Conservation (phyloP, 2,113 vertebrate genomes). For the Lepus americanus region DNA sequence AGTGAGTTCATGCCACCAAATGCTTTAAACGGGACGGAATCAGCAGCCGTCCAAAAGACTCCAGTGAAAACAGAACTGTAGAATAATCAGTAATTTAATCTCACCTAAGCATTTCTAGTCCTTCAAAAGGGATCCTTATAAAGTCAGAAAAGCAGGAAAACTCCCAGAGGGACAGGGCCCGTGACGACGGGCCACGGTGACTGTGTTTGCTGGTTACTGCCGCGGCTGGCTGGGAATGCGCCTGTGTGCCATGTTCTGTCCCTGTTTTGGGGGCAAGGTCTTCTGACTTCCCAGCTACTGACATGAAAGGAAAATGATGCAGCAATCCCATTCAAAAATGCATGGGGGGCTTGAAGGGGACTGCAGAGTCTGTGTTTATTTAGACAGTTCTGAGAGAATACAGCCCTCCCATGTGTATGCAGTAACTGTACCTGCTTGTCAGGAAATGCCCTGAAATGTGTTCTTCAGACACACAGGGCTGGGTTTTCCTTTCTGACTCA, state of each 20-base stretch:
- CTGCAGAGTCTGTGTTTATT: conserved; percentile 52
- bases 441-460: not conserved
- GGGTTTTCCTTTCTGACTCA: not conserved
- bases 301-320: conserved; percentile 15
- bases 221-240: conserved; percentile 78
- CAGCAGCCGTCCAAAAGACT: conserved; percentile 89
- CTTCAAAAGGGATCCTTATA: conserved; percentile 81
- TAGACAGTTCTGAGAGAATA: not conserved
- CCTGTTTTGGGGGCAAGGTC: conserved; percentile 57
- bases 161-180: conserved; percentile 77
- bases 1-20: conserved; percentile 91
- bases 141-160: conserved; percentile 80
- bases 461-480: not conserved
- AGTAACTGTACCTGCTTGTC: not conserved
- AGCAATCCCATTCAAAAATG: conserved; percentile 75
- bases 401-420: conserved; percentile 10
- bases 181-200: conserved; percentile 79
- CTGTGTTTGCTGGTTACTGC: conserved; percentile 78
- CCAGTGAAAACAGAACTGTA: conserved; percentile 82
- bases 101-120: conserved; percentile 84
- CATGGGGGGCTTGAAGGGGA: conserved; percentile 34
- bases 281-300: conserved; percentile 58
- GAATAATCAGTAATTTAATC: conserved; percentile 83
- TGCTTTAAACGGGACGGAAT: conserved; percentile 90
- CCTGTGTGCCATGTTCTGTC: conserved; percentile 35